phyloP scores from a whole-genome alignment of 2,888 invertebrate species.

The Agapetus fuscipes region DNA sequence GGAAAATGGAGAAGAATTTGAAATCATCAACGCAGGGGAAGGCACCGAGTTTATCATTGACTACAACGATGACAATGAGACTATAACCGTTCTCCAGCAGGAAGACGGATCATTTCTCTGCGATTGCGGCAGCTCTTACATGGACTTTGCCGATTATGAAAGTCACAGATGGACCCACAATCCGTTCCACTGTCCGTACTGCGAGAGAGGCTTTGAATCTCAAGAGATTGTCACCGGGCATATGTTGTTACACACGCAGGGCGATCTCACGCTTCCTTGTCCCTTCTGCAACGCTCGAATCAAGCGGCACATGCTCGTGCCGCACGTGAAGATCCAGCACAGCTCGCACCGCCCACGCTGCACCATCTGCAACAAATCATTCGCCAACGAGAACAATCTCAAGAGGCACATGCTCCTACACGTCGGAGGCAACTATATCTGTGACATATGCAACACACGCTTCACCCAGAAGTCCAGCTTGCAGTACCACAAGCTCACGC shows the following conservation, averaged over 20 bases:
- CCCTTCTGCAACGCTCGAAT: slow-evolving; percentile 38
- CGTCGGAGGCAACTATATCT: slow-evolving; percentile 38
- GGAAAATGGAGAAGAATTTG: slow-evolving; percentile 28
- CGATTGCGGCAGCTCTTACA: slow-evolving; percentile 39
- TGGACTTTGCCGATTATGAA: slow-evolving; percentile 35
- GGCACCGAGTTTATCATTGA: slow-evolving; percentile 40
- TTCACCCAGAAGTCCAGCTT: slow-evolving; percentile 43
- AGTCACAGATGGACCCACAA: slow-evolving; percentile 38
- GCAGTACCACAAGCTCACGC: slow-evolving; percentile 41
- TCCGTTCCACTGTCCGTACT: slow-evolving; percentile 32
- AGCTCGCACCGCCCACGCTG: slow-evolving; percentile 39
- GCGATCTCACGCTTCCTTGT: slow-evolving; percentile 32
- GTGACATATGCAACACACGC: slow-evolving; percentile 38
- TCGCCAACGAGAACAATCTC: slow-evolving; percentile 41
- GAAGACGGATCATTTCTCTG: slow-evolving; percentile 38
- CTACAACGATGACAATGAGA: slow-evolving; percentile 37
- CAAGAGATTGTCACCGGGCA: slow-evolving; percentile 39
- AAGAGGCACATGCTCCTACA: slow-evolving; percentile 46
- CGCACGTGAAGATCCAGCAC: slow-evolving; percentile 41
- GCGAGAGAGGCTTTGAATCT: slow-evolving; percentile 42
- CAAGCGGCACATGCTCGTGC: slow-evolving; percentile 35
- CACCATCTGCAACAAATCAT: slow-evolving; percentile 36
- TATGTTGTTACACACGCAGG: slow-evolving; percentile 35
- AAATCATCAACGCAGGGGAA: slow-evolving; percentile 32
- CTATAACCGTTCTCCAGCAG: slow-evolving; percentile 35